Conservation (phyloP, 2,797 vertebrate genomes). For the Pipistrellus pipistrellus region DNA sequence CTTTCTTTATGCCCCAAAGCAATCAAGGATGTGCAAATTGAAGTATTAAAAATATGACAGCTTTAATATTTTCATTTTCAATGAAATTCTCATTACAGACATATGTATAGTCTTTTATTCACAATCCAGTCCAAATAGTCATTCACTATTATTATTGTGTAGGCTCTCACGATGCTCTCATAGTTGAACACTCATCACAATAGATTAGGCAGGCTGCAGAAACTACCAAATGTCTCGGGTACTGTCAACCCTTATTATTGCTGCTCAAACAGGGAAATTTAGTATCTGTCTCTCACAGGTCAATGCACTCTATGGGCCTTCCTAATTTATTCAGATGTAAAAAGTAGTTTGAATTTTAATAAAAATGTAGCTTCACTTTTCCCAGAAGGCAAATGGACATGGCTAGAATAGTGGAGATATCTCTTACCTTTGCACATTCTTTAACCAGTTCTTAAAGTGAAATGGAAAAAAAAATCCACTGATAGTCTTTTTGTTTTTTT, state of each 20-base stretch:
- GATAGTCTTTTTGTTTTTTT: not conserved
- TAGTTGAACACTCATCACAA: slow-evolving; percentile 80
- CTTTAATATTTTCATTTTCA: slow-evolving; percentile 82
- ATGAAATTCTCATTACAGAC: slow-evolving; percentile 80
- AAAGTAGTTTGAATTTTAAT: slow-evolving; percentile 74
- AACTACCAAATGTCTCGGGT: slow-evolving; percentile 80
- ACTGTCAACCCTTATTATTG: slow-evolving; percentile 73
- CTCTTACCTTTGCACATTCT: slow-evolving; percentile 53
- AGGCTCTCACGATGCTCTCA: slow-evolving; percentile 60
- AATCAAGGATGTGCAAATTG: slow-evolving; percentile 84
- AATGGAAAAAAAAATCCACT: slow-evolving; percentile 15
- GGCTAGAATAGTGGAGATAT: slow-evolving; percentile 63
- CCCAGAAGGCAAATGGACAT: slow-evolving; percentile 68
- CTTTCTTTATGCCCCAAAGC: slow-evolving; percentile 84
- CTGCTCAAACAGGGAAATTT: slow-evolving; percentile 76
- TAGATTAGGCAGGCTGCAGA: slow-evolving; percentile 73
- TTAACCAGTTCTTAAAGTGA: slow-evolving; percentile 69
- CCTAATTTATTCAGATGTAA: slow-evolving; percentile 79
- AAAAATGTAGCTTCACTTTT: slow-evolving; percentile 71
- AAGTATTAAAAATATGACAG: slow-evolving; percentile 85
- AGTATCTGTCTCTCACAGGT: slow-evolving; percentile 69
- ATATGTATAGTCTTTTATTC: slow-evolving; percentile 75
- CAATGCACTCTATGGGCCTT: slow-evolving; percentile 57
- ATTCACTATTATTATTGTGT: slow-evolving; percentile 70
- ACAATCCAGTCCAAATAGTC: slow-evolving; percentile 71